A percentile compares a stretch with the other conserved stretches of the same genome.
Conservation (phyloP, 2,113 vertebrate genomes). For the Oncorhynchus mykiss region DNA sequence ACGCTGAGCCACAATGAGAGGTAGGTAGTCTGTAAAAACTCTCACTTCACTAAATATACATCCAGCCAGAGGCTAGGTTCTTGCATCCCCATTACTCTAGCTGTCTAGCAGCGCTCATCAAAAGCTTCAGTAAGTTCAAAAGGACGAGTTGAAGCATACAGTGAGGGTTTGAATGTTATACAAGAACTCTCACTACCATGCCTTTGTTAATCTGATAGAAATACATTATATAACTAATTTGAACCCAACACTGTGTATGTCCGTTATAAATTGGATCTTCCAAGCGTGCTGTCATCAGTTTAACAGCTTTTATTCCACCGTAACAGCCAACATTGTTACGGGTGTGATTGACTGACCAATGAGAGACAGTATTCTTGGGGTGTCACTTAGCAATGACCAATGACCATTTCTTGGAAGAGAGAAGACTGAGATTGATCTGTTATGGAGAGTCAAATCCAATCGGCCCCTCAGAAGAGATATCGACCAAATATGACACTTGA, state of each 20-base stretch:
- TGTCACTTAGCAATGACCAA: conserved; percentile 1
- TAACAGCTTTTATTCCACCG: not conserved
- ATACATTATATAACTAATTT: not conserved
- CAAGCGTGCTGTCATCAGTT: not conserved
- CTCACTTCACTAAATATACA: not conserved
- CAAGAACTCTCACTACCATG: too few species aligned
- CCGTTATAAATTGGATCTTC: not conserved
- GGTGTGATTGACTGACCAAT: not conserved
- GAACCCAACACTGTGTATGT: not conserved
- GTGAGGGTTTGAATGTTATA: not conserved
- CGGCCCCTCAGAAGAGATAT: not conserved
- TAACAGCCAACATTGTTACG: not conserved
- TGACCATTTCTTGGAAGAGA: not conserved
- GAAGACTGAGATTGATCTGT: not conserved
- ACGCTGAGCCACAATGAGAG: conserved; percentile 36
- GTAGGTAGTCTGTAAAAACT: conserved; percentile 43
- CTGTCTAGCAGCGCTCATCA: not conserved
- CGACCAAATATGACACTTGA: not conserved
- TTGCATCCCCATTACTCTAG: not conserved
- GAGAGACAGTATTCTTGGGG: conserved; percentile 2
- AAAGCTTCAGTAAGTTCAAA: too few species aligned
- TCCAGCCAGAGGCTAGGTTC: not conserved
- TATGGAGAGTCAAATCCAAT: not conserved
- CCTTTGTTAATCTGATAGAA: too few species aligned
- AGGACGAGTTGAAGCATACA: conserved; percentile 7